These are phyloP conservation scores for Oncorhynchus gorbuscha DNA, from an alignment of 2,113 vertebrate species.

Conservation along the genomic window DNA sequence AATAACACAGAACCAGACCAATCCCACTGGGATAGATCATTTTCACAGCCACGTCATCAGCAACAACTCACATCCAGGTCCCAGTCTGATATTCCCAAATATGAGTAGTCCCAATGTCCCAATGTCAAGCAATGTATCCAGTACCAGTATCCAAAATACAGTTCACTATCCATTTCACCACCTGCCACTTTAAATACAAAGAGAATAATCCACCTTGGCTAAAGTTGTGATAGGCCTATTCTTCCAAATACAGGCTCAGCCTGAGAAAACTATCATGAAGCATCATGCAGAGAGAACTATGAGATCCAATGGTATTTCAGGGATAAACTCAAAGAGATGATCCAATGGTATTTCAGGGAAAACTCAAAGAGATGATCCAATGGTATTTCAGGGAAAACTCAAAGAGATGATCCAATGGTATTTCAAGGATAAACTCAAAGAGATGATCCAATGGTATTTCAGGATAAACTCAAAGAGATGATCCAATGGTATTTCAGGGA, in stretches of 20 bases:
- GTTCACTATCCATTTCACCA: not conserved
- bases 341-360: conserved; percentile 10
- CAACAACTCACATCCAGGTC: not conserved
- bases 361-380: not conserved
- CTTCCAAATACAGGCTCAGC: not conserved
- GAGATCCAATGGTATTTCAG: conserved; percentile 7
- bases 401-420: not conserved
- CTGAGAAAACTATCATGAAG: not conserved
- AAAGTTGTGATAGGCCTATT: not conserved
- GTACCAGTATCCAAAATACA: not conserved
- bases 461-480: too few species aligned
- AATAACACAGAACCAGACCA: not conserved
- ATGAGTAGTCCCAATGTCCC: not conserved
- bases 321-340: not conserved
- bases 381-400: conserved; percentile 10
- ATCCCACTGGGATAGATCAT: not conserved
- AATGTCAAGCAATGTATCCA: too few species aligned
- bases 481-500: too few species aligned
- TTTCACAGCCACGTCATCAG: not conserved
- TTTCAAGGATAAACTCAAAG: conserved; percentile 8
- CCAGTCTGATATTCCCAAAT: not conserved
- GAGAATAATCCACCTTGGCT: too few species aligned
- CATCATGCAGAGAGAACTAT: not conserved
- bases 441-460: too few species aligned
- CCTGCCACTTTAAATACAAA: not conserved